Percentiles rank a stretch among this genome's conserved stretches.
Evolutionary conservation across 1,140 invertebrate species (phyloP).

Genomic region (Pseudomyrmex flavicornis): DNA sequence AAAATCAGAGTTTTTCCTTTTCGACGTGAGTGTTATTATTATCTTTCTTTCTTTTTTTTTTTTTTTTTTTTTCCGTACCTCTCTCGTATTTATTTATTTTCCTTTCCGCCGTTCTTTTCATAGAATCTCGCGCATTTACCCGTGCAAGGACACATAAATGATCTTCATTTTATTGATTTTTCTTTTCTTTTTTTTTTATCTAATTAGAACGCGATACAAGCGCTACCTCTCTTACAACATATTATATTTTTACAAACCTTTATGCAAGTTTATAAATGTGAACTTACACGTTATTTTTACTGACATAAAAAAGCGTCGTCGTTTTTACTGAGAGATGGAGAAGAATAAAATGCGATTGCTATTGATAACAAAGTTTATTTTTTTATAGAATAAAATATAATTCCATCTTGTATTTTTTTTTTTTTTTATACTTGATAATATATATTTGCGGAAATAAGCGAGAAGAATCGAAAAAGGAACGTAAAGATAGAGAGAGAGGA

Average conservation of each 20-base stretch:
- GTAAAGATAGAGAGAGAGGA: slow-evolving; percentile 12
- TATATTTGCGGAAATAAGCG: not conserved
- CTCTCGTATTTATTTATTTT: slow-evolving; percentile 38
- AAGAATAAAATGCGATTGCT: not conserved
- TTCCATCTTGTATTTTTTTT: slow-evolving; percentile 52
- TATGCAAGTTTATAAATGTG: no score
- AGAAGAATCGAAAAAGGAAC: slow-evolving; percentile 64
- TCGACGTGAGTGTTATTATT: slow-evolving; percentile 58
- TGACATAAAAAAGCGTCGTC: slow-evolving; percentile 8
- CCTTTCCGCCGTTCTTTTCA: slow-evolving; percentile 18
- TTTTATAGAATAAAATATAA: not conserved
- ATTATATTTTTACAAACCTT: no score
- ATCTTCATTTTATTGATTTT: slow-evolving; percentile 1
- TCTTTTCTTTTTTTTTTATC: slow-evolving; percentile 35
- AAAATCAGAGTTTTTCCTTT: slow-evolving; percentile 36
- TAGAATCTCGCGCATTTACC: slow-evolving; percentile 20
- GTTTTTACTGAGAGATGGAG: not conserved
- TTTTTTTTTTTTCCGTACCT: slow-evolving; percentile 40
- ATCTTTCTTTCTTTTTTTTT: slow-evolving; percentile 41
- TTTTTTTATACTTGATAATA: slow-evolving; percentile 9
- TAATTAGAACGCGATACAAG: no score
- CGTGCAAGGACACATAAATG: not conserved
- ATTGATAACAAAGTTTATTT: no score
- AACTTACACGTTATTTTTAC: no score
- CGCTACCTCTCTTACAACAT: no score